Percentiles rank a stretch among this genome's conserved stretches.
phyloP scores from a whole-genome alignment of 2,113 vertebrate species.

The Progne subis region DNA sequence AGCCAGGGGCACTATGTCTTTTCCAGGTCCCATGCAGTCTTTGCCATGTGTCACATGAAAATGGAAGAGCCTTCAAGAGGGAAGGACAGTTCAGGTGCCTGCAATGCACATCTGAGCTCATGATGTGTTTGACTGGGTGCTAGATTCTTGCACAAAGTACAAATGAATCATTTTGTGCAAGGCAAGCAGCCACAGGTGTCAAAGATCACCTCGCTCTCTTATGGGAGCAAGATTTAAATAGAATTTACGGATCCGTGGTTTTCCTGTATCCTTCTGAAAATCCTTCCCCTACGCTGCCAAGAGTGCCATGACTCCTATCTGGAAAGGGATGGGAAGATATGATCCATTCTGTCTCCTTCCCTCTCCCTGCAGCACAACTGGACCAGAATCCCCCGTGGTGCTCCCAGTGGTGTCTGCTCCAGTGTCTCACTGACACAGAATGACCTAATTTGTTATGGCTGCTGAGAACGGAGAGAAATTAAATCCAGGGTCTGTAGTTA shows the following conservation, averaged over 20 bases:
- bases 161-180: background rate
- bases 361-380: background rate
- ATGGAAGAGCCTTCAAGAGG: background rate
- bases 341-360: background rate
- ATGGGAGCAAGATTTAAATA: background rate
- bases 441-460: conserved; percentile 80
- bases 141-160: background rate
- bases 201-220: background rate
- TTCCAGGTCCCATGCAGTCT: background rate
- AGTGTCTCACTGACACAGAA: conserved; percentile 36
- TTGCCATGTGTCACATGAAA: background rate
- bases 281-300: background rate
- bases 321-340: background rate
- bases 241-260: background rate
- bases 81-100: background rate
- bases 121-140: too few relatives aligned
- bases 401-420: conserved; percentile 30
- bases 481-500: conserved; percentile 67
- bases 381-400: background rate
- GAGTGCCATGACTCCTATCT: background rate
- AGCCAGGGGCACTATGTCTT: background rate
- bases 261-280: background rate
- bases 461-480: conserved; percentile 32
- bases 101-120: rapidly evolving
- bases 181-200: background rate